phyloP scores from a whole-genome alignment of 2,888 invertebrate species.

The Drosophila diplacantha region DNA sequence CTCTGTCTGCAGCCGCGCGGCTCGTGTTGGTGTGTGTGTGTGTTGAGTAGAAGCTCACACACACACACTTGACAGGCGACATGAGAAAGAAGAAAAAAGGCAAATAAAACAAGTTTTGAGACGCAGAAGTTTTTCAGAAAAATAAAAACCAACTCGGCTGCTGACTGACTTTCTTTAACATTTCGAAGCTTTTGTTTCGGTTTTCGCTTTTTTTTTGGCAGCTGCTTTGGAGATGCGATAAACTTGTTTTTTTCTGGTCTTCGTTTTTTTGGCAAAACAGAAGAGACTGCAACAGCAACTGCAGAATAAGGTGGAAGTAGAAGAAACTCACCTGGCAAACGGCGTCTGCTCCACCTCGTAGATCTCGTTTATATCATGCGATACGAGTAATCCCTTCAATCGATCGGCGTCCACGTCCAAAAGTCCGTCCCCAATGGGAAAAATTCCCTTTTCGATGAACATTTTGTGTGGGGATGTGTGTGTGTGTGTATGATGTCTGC shows the following conservation, averaged over 20 bases:
- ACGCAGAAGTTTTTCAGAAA: constrained; percentile 63
- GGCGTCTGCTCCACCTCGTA: constrained; percentile 90
- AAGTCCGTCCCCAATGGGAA: constrained; percentile 82
- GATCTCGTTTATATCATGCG: constrained; percentile 86
- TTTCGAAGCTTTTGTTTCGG: constrained; percentile 49
- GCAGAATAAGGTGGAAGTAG: constrained; percentile 3
- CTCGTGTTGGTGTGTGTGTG: constrained; percentile 14
- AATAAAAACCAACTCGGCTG: constrained; percentile 42
- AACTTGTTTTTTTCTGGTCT: constrained; percentile 34
- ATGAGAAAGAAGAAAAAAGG: constrained; percentile 34
- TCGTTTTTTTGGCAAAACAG: constrained; percentile 30
- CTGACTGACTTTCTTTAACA: constrained; percentile 66
- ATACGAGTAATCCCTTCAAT: constrained; percentile 83
- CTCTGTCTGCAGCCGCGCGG: constrained; percentile 15
- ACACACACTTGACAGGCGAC: constrained; percentile 15
- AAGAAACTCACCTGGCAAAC: constrained; percentile 85
- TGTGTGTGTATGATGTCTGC: constrained; percentile 17
- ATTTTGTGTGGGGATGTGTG: constrained; percentile 54
- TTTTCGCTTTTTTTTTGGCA: constrained; percentile 46
- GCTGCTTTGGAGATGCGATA: constrained; percentile 31
- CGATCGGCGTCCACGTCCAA: constrained; percentile 84
- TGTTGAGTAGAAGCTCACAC: constrained; percentile 36
- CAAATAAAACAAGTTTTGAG: constrained; percentile 48
- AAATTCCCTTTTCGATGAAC: constrained; percentile 77
- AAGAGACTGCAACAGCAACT: constrained; percentile 8